Percentiles rank a stretch among this genome's conserved stretches.
These are phyloP conservation scores for Oxygymnocypris stewartii DNA, from an alignment of 2,113 vertebrate genomes.

Conservation along the genomic window DNA sequence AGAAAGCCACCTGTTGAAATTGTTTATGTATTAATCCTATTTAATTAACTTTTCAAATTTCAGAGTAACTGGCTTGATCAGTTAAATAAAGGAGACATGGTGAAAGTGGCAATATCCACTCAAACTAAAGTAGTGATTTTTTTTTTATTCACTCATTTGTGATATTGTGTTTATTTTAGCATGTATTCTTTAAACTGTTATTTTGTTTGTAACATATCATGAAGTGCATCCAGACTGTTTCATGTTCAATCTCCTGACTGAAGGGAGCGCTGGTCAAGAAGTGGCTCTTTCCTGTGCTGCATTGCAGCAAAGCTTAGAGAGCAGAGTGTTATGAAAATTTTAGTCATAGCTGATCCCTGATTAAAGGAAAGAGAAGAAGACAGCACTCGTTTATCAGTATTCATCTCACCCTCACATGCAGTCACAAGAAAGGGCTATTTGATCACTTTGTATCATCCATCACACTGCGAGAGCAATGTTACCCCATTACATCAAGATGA, in stretches of 20 bases:
- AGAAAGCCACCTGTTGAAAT: no score
- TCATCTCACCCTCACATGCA: constrained; percentile 52
- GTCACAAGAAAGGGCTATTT: constrained; percentile 61
- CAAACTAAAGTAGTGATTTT: no score
- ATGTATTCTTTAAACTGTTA: neutral
- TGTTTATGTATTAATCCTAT: no score
- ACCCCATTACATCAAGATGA: constrained; percentile 39
- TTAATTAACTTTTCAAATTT: no score
- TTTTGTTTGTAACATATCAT: neutral
- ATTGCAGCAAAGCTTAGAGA: constrained; percentile 55
- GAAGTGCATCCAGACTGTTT: neutral
- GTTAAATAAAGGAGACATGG: no score
- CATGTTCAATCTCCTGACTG: neutral
- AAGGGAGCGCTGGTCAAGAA: constrained; percentile 21
- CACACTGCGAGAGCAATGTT: constrained; percentile 44
- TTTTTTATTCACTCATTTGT: neutral
- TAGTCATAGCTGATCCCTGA: constrained; percentile 57
- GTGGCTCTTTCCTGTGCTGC: constrained; percentile 51
- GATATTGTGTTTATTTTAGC: neutral
- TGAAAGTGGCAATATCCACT: no score
- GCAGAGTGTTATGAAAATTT: constrained; percentile 55
- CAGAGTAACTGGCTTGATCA: no score
- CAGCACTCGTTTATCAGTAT: constrained; percentile 50
- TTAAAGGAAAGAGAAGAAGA: constrained; percentile 51
- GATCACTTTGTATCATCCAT: constrained; percentile 60